Evolutionary conservation across 2,113 vertebrate species (phyloP).

Genomic region (Labrus mixtus): DNA sequence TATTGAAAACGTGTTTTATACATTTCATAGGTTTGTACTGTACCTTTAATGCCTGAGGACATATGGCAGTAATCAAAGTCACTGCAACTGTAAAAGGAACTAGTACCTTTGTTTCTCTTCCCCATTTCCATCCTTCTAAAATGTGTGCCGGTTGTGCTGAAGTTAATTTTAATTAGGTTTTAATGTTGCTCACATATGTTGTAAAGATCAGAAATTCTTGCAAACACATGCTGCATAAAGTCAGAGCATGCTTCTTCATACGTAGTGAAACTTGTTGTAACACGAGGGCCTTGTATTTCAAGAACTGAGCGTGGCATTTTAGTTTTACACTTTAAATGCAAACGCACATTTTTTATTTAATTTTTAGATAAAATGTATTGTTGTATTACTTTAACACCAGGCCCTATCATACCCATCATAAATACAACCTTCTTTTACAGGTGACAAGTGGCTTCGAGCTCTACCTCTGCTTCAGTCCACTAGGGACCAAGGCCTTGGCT

Average conservation of each 20-base stretch:
- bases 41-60: no score
- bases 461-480: constrained; percentile 95
- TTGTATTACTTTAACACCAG: neutral
- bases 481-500: constrained; percentile 92
- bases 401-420: neutral
- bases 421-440: constrained; percentile 68
- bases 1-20: no score
- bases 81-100: neutral
- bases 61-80: neutral
- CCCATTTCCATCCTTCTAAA: no score
- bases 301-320: no score
- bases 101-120: no score
- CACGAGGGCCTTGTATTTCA: neutral
- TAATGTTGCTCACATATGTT: neutral
- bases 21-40: no score
- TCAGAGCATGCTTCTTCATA: neutral
- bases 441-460: constrained; percentile 97
- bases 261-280: neutral
- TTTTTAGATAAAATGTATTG: no score
- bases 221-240: neutral
- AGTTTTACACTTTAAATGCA: no score
- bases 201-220: neutral
- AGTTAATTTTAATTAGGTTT: neutral
- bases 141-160: neutral
- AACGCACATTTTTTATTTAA: no score